phyloP scores from a whole-genome alignment of 53 echinoderm and acorn worm species.

The Paracentrotus lividus region DNA sequence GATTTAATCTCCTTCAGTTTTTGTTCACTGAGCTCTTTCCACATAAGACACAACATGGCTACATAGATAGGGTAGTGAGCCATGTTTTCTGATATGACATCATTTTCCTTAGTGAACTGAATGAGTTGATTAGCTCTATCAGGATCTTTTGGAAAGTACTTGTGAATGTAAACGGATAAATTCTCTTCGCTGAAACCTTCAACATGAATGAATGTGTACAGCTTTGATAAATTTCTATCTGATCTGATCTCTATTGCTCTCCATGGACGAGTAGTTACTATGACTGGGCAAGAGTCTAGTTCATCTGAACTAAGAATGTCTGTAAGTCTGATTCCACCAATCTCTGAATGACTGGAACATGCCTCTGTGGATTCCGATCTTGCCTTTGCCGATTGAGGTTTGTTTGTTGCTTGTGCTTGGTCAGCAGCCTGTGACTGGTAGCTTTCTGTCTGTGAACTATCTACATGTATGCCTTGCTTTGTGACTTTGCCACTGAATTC shows the following conservation, averaged over 20 bases:
- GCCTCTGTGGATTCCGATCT: not conserved
- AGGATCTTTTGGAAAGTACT: constrained; percentile 5
- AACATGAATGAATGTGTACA: constrained; percentile 14
- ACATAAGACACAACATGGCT: constrained; percentile 36
- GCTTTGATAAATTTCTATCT: not conserved
- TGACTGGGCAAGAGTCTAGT: not conserved
- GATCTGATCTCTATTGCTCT: constrained; percentile 27
- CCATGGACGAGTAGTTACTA: constrained; percentile 25
- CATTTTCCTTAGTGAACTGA: not conserved
- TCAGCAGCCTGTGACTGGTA: not conserved
- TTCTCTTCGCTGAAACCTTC: constrained; percentile 23
- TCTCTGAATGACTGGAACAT: not conserved
- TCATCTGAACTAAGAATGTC: not conserved
- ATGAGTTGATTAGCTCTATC: not conserved
- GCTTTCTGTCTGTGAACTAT: not conserved
- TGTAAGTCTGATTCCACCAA: not conserved
- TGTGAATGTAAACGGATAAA: not conserved
- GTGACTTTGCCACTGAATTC: not conserved
- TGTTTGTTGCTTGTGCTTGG: no score
- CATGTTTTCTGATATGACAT: constrained; percentile 26
- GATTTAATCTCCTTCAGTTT: not conserved
- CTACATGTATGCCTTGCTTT: not conserved
- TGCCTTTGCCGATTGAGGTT: not conserved
- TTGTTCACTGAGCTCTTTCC: not conserved
- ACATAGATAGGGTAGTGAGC: constrained; percentile 22